Evolutionary conservation across 2,888 invertebrate genomes (phyloP), one percentile per base, ranked within the genome.

Genomic region (Nomada goodeniana): DNA sequence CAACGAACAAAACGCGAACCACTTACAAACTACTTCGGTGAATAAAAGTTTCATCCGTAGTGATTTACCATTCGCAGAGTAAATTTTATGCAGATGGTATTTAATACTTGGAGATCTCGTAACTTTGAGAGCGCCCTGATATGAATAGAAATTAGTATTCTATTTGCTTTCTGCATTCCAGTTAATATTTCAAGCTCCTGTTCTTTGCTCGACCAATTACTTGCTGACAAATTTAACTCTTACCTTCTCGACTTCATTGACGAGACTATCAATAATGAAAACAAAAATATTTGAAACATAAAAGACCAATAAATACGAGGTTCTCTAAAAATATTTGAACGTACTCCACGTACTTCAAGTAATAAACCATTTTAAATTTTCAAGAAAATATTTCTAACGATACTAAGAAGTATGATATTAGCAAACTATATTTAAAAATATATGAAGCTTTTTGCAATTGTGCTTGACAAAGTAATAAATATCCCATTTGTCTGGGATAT

Each of bases 111-210:
- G 59, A 80, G 80, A 80, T 80, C 80, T 80, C 80, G 80, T 80
- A 80, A 80, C 80, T 71, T 60, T 23, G 20, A 55, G 61, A 67
- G 80, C 65, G 67, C 80, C 80, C 63, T 67, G 80, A 80, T 80
- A 80, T 63, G 80, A 80, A 80, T 80, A 80, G 44, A 80, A 80
- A 80, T 80, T 80, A 80, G 80, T 80, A 80, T 80, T 80, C 80
- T 63, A 71, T 80, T 80, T 80, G 67, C 67, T 18, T 80, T 67
- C 65, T 55, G 71, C 65, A 42, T 80, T 60, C 71, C 50, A 72
- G 65, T 61, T 80, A 80, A 79, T 71, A 71, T 64, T 80, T 80
- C 50, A 80, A 72, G 50, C 55, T 67, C 47, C 71, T 59, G 52
- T 57, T 61, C 61, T 72, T 67, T 52, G 50, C 23, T 26, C 52